These are phyloP conservation scores for Tetrao urogallus DNA, from an alignment of 2,113 vertebrate species.

Conservation along the genomic window DNA sequence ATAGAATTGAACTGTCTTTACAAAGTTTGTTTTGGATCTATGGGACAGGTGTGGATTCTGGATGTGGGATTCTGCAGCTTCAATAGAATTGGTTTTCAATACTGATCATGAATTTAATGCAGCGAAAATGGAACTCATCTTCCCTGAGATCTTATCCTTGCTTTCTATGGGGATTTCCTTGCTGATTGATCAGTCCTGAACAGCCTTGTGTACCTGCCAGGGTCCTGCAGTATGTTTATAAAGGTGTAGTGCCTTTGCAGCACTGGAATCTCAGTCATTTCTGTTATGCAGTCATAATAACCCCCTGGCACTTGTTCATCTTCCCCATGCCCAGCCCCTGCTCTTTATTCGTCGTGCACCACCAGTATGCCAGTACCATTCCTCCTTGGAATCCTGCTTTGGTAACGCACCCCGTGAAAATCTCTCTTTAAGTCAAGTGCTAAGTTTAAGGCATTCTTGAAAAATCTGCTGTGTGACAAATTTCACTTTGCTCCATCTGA, in stretches of 20 bases:
- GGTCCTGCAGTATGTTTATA: not conserved
- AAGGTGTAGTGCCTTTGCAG: not conserved
- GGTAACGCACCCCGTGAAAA: not conserved
- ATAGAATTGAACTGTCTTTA: not conserved
- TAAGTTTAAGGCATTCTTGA: not conserved
- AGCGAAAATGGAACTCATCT: not conserved
- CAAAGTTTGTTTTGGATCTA: not conserved
- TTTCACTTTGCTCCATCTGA: not conserved
- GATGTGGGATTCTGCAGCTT: not conserved
- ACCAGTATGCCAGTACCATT: not conserved
- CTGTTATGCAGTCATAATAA: not conserved
- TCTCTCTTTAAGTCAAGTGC: not conserved
- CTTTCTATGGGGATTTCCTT: not conserved
- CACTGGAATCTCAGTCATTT: not conserved
- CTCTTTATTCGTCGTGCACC: fast-evolving
- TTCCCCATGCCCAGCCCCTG: fast-evolving
- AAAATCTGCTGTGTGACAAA: not conserved
- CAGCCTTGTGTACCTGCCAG: not conserved
- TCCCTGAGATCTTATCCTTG: not conserved
- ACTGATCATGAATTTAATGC: not conserved
- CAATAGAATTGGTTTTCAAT: not conserved
- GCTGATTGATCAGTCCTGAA: not conserved
- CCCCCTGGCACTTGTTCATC: not conserved
- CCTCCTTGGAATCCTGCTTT: not conserved
- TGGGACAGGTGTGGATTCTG: not conserved